Percentiles rank a stretch among this genome's conserved stretches.
Evolutionary conservation across 35 echinoderm and acorn worm species (phyloP).

Genomic region (Ophioderma brevispina): DNA sequence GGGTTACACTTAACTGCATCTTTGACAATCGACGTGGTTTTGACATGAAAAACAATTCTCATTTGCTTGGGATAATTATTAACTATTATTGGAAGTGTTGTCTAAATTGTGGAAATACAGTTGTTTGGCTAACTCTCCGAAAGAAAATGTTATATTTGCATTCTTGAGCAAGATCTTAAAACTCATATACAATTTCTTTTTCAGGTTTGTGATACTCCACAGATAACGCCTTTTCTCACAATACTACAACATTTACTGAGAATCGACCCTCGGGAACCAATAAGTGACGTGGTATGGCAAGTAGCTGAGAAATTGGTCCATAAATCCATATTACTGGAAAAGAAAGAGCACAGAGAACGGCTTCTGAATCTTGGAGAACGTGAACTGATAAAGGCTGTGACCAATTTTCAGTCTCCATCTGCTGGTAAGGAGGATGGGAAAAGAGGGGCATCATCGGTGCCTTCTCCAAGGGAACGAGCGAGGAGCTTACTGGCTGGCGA

Average conservation of each 20-base stretch:
- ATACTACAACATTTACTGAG: conserved; percentile 95
- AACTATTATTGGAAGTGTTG: no score
- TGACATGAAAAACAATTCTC: no score
- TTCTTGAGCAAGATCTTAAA: neutral
- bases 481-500: neutral
- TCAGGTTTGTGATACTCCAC: conserved; percentile 89
- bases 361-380: conserved; percentile 69
- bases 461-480: neutral
- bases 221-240: conserved; percentile 73
- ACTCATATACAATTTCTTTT: neutral
- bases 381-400: conserved; percentile 60
- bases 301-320: conserved; percentile 90
- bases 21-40: no score
- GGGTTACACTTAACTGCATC: no score
- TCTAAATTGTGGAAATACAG: no score
- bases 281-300: conserved; percentile 89
- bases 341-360: conserved; percentile 66
- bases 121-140: no score
- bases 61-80: no score
- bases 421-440: neutral
- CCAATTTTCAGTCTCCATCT: conserved; percentile 26
- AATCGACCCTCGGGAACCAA: conserved; percentile 73
- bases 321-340: conserved; percentile 81
- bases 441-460: neutral
- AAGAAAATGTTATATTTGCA: neutral